A percentile compares a stretch with the other conserved stretches of the same genome.
Conservation (phyloP, 2,797 vertebrate genomes). For the Micropoecilia bifurca region DNA sequence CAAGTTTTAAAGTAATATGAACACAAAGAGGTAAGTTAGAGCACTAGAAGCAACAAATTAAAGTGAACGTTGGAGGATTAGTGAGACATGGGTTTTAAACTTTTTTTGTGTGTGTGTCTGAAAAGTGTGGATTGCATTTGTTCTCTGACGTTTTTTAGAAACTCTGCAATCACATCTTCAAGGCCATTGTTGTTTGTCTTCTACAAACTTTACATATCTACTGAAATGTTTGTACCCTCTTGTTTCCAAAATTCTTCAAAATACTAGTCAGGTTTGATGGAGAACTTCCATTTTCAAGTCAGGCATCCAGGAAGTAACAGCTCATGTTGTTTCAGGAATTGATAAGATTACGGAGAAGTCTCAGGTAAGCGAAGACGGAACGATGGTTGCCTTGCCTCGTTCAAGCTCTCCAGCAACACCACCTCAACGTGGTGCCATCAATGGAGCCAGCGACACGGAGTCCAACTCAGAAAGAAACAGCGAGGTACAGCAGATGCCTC, state of each 20-base stretch:
- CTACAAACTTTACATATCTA: neutral
- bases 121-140: neutral
- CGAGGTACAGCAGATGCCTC: slow-evolving; percentile 54
- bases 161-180: neutral
- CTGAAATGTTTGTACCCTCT: neutral
- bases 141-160: neutral
- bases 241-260: neutral
- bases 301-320: no score
- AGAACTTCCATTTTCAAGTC: neutral
- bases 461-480: slow-evolving; percentile 75
- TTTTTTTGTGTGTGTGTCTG: neutral
- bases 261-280: neutral
- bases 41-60: neutral
- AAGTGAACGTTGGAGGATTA: neutral
- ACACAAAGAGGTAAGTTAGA: neutral
- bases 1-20: neutral
- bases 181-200: neutral
- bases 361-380: slow-evolving; percentile 91
- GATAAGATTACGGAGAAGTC: slow-evolving; percentile 95
- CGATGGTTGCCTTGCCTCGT: slow-evolving; percentile 83
- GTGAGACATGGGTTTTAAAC: neutral
- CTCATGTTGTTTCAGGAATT: slow-evolving; percentile 79
- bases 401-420: slow-evolving; percentile 50
- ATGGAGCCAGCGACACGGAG: slow-evolving; percentile 77
- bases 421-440: slow-evolving; percentile 32